Conservation (phyloP, 2,113 vertebrate genomes). For the Pseudopipra pipra region DNA sequence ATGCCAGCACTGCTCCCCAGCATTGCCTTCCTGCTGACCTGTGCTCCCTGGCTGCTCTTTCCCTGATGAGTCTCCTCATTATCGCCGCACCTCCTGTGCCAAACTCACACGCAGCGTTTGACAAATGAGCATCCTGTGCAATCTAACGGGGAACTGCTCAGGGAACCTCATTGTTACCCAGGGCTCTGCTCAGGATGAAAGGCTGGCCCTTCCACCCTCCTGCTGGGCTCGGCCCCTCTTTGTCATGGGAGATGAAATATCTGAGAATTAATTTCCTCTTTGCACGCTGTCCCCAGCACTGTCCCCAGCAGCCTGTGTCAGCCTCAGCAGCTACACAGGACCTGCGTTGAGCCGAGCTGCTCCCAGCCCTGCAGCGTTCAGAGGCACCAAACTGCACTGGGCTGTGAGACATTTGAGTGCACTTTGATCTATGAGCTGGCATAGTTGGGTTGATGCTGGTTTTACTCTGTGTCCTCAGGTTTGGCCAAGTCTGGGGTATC, state of each 20-base stretch:
- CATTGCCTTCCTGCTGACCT: conserved; percentile 13
- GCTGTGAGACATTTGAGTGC: background rate
- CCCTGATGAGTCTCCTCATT: background rate
- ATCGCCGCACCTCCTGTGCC: background rate
- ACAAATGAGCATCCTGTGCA: conserved; percentile 29
- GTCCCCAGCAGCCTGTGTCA: background rate
- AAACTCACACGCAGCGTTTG: background rate
- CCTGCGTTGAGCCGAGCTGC: background rate
- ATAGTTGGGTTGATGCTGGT: background rate
- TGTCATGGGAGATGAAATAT: background rate
- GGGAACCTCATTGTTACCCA: background rate
- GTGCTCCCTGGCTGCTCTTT: background rate
- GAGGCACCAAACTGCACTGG: background rate
- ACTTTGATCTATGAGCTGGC: background rate
- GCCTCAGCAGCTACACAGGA: background rate
- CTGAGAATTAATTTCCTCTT: background rate
- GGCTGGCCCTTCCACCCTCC: background rate
- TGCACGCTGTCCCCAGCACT: background rate
- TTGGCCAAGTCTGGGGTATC: background rate
- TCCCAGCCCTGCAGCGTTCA: rapidly evolving
- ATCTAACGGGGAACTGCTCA: background rate
- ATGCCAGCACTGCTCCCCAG: background rate
- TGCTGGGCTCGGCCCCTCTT: rapidly evolving
- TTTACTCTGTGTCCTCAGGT: background rate
- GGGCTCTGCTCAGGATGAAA: background rate